Base-by-base conservation (phyloP, 2,797 vertebrate species). In the Takifugu ocellatus region DNA sequence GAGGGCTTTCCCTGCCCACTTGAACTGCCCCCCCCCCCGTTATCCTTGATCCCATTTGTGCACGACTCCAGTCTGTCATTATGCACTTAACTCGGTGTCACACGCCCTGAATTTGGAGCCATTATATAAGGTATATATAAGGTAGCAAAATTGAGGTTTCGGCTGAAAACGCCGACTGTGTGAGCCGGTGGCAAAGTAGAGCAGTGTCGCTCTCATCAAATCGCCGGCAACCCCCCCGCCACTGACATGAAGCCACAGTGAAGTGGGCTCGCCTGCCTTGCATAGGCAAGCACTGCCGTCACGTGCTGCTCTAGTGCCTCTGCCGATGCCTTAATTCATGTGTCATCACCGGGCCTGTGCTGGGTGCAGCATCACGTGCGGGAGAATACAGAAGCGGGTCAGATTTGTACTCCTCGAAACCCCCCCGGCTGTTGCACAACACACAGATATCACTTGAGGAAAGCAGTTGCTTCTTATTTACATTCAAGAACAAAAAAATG, bases 301-400 rank as follows among this genome's bases (percentile, higher is more conserved):
- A 83, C 66, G 59, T 84, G 86, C 87, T 85, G 83, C 79, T 81
- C 74, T 72, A 77, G 87, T 88, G 87, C 89, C 89, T 89, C 87
- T 76, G 79, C 84, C 75, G 76, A 88, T 90, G 89, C 90, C 89
- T 92, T 92, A 91, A 91, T 73, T 84, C 79, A 75, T 74, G 79
- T 68, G 64, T 79, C 74, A 78, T 70, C 68, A 59, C 72, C 55
- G 72, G 60, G 76, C 76, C 79, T 70, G 79, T 43, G 66, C 63
- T 27, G 36, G 59, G 70, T 9, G 51, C 68, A 42, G 52, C 68
- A 57, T 75, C 65, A 77, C 63, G 56, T 69, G 76, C 69, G 54
- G 69, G 61, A 21, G 39, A 53, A 63, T 31, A 62, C 56, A 58
- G 68, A 75, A 55, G 9, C 44, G 71, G 68, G 64, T 51, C 7